Evolutionary conservation across 2,888 invertebrate species (phyloP).

Genomic region (Archaeoteleia sp.): DNA sequence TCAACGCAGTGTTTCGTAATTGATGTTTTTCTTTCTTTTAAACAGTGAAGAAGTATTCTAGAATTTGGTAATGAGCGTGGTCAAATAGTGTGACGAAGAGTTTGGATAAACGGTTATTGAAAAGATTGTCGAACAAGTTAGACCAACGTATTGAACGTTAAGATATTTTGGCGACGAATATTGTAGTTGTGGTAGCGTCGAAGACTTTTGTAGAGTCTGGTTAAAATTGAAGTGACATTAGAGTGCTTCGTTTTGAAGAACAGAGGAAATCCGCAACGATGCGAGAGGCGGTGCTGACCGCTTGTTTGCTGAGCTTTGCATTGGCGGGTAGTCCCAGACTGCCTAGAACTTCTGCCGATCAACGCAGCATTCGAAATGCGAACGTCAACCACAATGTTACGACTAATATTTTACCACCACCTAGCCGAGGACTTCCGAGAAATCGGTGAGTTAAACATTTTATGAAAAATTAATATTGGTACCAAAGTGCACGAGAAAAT

Average conservation of each 20-base stretch:
- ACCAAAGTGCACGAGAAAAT: too few relatives aligned
- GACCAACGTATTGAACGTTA: not conserved
- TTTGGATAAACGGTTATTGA: slow-evolving; percentile 1
- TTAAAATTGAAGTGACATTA: slow-evolving; percentile 34
- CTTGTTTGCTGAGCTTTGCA: slow-evolving; percentile 67
- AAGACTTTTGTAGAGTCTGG: slow-evolving; percentile 1
- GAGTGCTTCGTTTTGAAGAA: slow-evolving; percentile 40
- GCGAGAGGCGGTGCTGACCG: slow-evolving; percentile 66
- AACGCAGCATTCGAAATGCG: slow-evolving; percentile 68
- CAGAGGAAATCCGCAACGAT: slow-evolving; percentile 55
- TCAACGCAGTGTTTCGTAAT: not conserved
- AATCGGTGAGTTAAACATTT: slow-evolving; percentile 62
- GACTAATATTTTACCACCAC: slow-evolving; percentile 60
- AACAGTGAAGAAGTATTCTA: slow-evolving; percentile 23
- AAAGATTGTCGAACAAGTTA: not conserved
- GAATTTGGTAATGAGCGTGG: slow-evolving; percentile 25
- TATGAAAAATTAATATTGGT: too few relatives aligned
- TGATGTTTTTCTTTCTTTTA: not conserved
- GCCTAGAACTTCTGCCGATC: slow-evolving; percentile 71
- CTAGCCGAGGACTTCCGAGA: slow-evolving; percentile 63
- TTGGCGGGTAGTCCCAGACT: slow-evolving; percentile 69
- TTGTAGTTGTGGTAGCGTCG: not conserved
- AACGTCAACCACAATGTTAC: slow-evolving; percentile 61
- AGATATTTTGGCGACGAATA: not conserved
- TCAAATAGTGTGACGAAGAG: slow-evolving; percentile 19